Evolutionary conservation across 2,888 invertebrate genomes (phyloP), one percentile per base, ranked within the genome.

Genomic region (Mesoligia furuncula): DNA sequence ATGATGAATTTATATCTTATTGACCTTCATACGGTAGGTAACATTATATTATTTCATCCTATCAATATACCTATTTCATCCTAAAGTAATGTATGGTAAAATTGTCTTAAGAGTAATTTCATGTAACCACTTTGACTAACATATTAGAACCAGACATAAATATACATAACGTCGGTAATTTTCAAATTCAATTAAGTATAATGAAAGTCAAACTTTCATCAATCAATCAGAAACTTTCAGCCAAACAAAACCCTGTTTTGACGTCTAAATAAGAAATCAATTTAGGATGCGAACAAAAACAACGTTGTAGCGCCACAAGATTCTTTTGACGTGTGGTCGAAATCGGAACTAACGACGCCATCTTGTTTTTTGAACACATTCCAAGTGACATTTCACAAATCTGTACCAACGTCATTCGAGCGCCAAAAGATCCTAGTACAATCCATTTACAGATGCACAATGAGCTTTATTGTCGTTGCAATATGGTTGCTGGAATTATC

Each of bases 211-310:
- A 75, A 51, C 27, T 66, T 75, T 36, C 65, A 59, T 51, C 42
- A 66, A 81, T 81, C 79, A 76, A 76, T 77, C 76, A 54, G 17
- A 65, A 76, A 57, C 24, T 79, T 81, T 8, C 17, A 27, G 64
- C 36, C 57, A 66, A 42, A 11, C 57, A 75, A 42, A 11, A 11
- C 11, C 42, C 2, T 73, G 36, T 62, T 72, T 62, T 80, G 54
- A 39, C 13, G 39, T 48, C 3, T 54, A 45, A 51, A n/a, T n/a
- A 36, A 20, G 11, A 51, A 42, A 77, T 54, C 20, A 24, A 48
- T 42, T 31, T 75, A 51, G 11, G 45, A 75, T 62, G 42, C 15
- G 15, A 48, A 27, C 8, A 31, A 62, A 61, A 62, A 31, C 62
- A 36, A 36, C 62, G 31, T 0, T 27, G 13, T 0, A 15, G 20